phyloP scores from a whole-genome alignment of 2,888 invertebrate genomes.

The Philopedon plagiatum region DNA sequence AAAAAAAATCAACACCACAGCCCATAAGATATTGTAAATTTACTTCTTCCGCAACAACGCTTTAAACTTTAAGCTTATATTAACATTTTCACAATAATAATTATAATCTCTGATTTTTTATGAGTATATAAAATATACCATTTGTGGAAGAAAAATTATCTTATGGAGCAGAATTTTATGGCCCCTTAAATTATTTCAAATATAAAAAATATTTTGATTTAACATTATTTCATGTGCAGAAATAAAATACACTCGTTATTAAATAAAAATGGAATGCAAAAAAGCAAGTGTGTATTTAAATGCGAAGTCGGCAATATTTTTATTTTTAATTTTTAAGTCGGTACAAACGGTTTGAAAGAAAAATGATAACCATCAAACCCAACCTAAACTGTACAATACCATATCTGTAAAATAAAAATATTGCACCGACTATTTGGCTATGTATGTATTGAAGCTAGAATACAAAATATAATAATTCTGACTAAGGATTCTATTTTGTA shows the following conservation, averaged over 20 bases:
- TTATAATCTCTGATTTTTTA: slow-evolving; percentile 8
- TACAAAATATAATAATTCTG: slow-evolving; percentile 59
- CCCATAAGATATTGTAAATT: slow-evolving; percentile 24
- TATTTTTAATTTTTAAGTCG: not conserved
- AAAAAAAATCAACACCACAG: slow-evolving; percentile 30
- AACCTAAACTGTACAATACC: no score
- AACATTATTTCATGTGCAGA: slow-evolving; percentile 43
- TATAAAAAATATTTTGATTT: slow-evolving; percentile 52
- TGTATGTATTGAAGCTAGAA: slow-evolving; percentile 38
- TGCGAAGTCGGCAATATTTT: slow-evolving; percentile 35
- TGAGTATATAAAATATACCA: slow-evolving; percentile 48
- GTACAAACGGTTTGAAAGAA: not conserved
- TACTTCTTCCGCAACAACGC: slow-evolving; percentile 23
- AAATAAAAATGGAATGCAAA: slow-evolving; percentile 40
- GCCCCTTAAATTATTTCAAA: slow-evolving; percentile 57
- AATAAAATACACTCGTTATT: slow-evolving; percentile 38
- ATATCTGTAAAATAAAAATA: slow-evolving; percentile 9
- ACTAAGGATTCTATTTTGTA: slow-evolving; percentile 61
- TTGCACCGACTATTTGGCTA: no score
- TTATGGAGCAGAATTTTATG: slow-evolving; percentile 48
- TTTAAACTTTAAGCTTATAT: slow-evolving; percentile 9
- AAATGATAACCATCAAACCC: not conserved
- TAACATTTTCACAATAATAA: slow-evolving; percentile 12
- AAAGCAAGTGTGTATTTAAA: slow-evolving; percentile 40
- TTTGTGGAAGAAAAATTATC: slow-evolving; percentile 37